Conservation (phyloP, 2,797 vertebrate genomes). For the Myripristis jacobus region DNA sequence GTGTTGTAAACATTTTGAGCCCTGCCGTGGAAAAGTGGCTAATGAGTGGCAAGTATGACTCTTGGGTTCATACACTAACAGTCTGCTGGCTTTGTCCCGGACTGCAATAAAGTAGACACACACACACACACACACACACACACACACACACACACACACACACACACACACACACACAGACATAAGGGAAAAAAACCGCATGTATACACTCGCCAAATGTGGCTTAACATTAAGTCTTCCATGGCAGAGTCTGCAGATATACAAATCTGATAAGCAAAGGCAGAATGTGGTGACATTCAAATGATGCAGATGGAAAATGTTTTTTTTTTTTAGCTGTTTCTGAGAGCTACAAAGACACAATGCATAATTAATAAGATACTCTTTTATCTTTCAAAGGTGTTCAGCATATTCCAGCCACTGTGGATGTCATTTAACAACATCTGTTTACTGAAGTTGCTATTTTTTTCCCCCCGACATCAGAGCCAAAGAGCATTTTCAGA, state of each 20-base stretch:
- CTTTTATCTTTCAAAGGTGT: too few relatives aligned
- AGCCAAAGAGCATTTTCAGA: too few relatives aligned
- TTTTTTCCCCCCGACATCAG: too few relatives aligned
- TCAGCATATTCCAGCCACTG: too few relatives aligned
- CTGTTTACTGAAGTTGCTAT: too few relatives aligned
- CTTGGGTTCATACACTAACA: slow-evolving; percentile 15
- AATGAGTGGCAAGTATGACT: slow-evolving; percentile 61
- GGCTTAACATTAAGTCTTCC: background rate
- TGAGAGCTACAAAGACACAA: too few relatives aligned
- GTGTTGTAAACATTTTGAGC: background rate
- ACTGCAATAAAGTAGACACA: slow-evolving; percentile 47
- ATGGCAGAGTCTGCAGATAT: background rate
- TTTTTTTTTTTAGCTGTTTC: too few relatives aligned
- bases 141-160: background rate
- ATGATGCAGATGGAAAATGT: too few relatives aligned
- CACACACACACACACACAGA: background rate
- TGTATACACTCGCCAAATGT: background rate
- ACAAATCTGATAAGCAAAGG: background rate
- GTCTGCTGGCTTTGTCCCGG: slow-evolving; percentile 13
- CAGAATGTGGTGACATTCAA: background rate
- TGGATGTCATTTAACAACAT: too few relatives aligned
- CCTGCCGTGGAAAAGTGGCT: slow-evolving; percentile 50
- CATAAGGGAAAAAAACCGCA: too few relatives aligned
- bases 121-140: slow-evolving; percentile 19
- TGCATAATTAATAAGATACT: too few relatives aligned